Conservation (phyloP, 2,113 vertebrate genomes). For the Spizaetus ornatus region DNA sequence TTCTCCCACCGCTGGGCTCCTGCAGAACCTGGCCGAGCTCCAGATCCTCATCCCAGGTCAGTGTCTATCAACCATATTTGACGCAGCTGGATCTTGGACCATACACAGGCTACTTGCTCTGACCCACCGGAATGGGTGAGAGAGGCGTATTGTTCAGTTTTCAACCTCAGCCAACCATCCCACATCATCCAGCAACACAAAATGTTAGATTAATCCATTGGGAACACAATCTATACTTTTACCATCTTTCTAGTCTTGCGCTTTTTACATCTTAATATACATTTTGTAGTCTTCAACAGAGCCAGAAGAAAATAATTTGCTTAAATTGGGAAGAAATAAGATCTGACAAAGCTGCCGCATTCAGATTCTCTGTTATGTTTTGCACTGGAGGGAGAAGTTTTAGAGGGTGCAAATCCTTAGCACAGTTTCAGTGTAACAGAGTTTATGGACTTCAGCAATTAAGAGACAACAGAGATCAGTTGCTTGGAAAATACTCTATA, state of each 20-base stretch:
- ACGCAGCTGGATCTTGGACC: neutral
- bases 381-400: neutral
- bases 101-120: neutral
- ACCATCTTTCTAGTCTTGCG: accelerated
- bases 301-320: neutral
- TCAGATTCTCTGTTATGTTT: neutral
- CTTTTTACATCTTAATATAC: neutral
- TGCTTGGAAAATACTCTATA: neutral
- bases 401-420: slow-evolving; percentile 48
- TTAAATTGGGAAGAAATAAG: neutral
- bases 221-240: accelerated
- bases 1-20: neutral
- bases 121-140: accelerated
- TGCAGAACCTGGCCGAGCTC: neutral
- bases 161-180: neutral
- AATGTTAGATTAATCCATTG: accelerated
- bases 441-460: slow-evolving; percentile 36
- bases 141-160: neutral
- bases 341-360: neutral
- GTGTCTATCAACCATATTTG: accelerated
- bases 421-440: neutral
- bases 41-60: neutral
- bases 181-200: neutral
- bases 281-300: neutral
- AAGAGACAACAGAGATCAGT: neutral